Evolutionary conservation across 2,797 vertebrate genomes (phyloP).

Genomic region (Pantherophis alleghaniensis): DNA sequence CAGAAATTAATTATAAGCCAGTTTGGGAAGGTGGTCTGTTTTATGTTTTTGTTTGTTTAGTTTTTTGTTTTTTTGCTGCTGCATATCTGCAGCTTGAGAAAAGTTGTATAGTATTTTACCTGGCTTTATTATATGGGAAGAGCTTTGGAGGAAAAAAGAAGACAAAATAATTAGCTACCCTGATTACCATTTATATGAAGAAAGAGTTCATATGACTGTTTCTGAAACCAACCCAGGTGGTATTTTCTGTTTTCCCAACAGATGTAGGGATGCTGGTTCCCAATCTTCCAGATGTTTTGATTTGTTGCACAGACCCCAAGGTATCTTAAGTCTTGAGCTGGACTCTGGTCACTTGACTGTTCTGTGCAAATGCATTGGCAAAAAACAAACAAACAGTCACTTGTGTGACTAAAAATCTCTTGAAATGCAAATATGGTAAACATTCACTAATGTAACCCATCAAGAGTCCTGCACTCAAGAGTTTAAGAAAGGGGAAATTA

Average conservation of each 20-base stretch:
- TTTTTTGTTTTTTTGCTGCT: slow-evolving; percentile 33
- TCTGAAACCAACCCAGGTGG: background rate
- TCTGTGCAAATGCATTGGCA: background rate
- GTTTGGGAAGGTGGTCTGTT: background rate
- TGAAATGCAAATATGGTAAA: background rate
- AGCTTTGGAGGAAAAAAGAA: background rate
- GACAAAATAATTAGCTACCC: background rate
- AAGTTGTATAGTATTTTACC: slow-evolving; percentile 13
- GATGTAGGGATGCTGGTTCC: background rate
- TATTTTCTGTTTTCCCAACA: background rate
- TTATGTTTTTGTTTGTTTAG: background rate
- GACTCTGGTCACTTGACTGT: background rate
- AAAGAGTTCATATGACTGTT: background rate
- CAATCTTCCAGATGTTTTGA: background rate
- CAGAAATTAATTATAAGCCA: background rate
- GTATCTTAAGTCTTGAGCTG: background rate
- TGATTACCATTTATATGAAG: background rate
- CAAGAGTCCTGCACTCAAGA: background rate
- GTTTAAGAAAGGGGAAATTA: background rate
- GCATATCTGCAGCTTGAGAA: slow-evolving; percentile 47
- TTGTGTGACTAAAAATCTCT: background rate
- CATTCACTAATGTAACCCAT: background rate
- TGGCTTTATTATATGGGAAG: slow-evolving; percentile 32
- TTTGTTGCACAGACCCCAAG: background rate
- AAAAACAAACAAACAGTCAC: background rate